These are phyloP conservation scores for Sarcophaga peregrina DNA, from an alignment of 1,140 invertebrate species.

Conservation along the genomic window DNA sequence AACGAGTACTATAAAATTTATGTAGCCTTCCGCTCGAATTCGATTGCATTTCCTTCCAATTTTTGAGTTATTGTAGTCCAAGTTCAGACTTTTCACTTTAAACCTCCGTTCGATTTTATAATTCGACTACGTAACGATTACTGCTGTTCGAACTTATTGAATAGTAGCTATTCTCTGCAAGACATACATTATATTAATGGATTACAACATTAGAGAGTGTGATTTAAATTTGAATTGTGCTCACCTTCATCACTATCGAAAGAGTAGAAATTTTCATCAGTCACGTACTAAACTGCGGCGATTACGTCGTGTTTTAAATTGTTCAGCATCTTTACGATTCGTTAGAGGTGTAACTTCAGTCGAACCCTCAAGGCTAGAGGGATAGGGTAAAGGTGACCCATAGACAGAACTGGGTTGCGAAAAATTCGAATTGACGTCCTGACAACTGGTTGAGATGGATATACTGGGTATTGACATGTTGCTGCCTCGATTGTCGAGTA, in stretches of 20 bases:
- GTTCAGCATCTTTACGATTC: slow-evolving; percentile 28
- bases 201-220: background rate
- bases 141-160: slow-evolving; percentile 62
- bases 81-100: background rate
- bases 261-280: slow-evolving; percentile 62
- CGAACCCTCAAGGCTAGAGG: slow-evolving; percentile 43
- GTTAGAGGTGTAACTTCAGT: slow-evolving; percentile 42
- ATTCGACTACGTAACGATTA: slow-evolving; percentile 63
- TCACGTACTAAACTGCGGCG: slow-evolving; percentile 61
- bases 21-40: background rate
- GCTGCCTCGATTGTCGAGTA: background rate
- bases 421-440: slow-evolving; percentile 44
- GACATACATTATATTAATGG: slow-evolving; percentile 31
- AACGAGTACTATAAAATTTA: no score
- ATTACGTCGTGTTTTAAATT: slow-evolving; percentile 34
- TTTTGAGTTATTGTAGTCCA: background rate
- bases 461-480: background rate
- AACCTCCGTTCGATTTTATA: slow-evolving; percentile 45
- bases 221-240: background rate
- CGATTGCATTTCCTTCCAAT: background rate
- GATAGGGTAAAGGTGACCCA: slow-evolving; percentile 45
- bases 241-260: slow-evolving; percentile 65
- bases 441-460: background rate
- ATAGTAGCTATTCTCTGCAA: slow-evolving; percentile 63
- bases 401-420: slow-evolving; percentile 46